A percentile compares a stretch with the other conserved stretches of the same genome.
phyloP scores from a whole-genome alignment of 2,113 vertebrate species.

The Anarrhichthys ocellatus region DNA sequence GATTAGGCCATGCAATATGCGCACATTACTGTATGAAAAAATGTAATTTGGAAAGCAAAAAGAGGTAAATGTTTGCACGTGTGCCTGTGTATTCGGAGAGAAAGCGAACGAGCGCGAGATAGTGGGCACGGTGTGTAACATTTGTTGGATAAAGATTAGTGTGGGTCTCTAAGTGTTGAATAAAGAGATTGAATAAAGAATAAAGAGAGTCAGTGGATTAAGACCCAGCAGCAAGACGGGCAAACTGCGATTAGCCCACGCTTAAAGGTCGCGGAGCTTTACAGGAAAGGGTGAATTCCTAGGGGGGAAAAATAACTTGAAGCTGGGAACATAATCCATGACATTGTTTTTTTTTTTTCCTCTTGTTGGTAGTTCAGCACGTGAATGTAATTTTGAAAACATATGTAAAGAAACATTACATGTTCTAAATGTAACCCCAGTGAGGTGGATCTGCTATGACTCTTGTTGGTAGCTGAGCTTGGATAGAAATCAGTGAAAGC shows the following conservation, averaged over 20 bases:
- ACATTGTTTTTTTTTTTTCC: background rate
- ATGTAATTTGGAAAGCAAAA: conserved; percentile 3
- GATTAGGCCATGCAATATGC: conserved; percentile 20
- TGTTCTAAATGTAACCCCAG: background rate
- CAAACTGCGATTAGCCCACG: conserved; percentile 65
- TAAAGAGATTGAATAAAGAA: conserved; percentile 72
- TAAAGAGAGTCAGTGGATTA: conserved; percentile 75
- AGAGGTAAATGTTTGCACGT: conserved; percentile 18
- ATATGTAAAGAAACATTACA: conserved; percentile 2
- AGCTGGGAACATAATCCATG: conserved; percentile 5
- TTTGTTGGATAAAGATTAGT: conserved; percentile 63
- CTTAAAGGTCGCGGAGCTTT: conserved; percentile 68
- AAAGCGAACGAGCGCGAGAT: conserved; percentile 4
- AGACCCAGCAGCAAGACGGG: conserved; percentile 57
- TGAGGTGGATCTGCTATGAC: conserved; percentile 18
- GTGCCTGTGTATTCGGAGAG: background rate
- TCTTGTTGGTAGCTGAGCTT: background rate
- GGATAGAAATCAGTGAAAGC: conserved; percentile 20
- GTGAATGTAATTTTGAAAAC: conserved; percentile 15
- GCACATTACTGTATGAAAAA: conserved; percentile 40
- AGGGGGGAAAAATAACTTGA: conserved; percentile 16
- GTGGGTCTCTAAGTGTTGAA: conserved; percentile 57
- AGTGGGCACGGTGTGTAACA: conserved; percentile 36
- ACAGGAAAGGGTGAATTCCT: conserved; percentile 46
- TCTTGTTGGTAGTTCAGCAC: background rate